phyloP scores from a whole-genome alignment of 2,113 vertebrate species.

The Sapajus apella region DNA sequence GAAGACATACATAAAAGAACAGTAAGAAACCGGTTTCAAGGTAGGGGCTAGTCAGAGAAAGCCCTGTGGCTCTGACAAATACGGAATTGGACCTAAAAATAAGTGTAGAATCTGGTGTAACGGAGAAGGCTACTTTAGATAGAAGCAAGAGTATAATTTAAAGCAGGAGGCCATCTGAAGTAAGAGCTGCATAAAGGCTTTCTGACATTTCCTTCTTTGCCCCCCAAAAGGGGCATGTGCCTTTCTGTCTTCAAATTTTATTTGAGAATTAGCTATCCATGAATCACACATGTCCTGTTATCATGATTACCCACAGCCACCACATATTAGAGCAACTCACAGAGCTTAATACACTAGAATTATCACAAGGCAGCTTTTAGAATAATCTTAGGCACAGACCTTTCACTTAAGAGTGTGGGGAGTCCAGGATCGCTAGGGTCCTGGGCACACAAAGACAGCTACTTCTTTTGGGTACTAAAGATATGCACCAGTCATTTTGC shows the following conservation, averaged over 20 bases:
- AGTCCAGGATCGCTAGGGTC: background rate
- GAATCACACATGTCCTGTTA: slow-evolving; percentile 30
- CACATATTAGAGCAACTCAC: background rate
- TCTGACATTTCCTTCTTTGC: slow-evolving; percentile 28
- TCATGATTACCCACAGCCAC: background rate
- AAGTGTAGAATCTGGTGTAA: slow-evolving; percentile 16
- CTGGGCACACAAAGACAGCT: background rate
- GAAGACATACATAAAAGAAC: slow-evolving; percentile 41
- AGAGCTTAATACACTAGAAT: background rate
- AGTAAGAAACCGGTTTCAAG: slow-evolving; percentile 14
- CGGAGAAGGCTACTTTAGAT: background rate
- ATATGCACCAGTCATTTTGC: background rate
- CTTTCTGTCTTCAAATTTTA: slow-evolving; percentile 54
- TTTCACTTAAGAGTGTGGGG: background rate
- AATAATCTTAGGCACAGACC: background rate
- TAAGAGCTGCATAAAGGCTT: background rate
- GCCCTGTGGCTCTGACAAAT: background rate
- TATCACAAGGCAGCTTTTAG: slow-evolving; percentile 21
- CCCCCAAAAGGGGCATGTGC: background rate
- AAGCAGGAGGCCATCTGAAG: slow-evolving; percentile 40
- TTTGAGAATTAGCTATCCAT: slow-evolving; percentile 32
- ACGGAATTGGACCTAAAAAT: background rate
- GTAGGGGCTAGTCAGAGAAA: background rate
- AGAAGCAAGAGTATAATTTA: background rate
- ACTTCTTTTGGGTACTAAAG: background rate